A percentile compares a stretch with the other conserved stretches of the same genome.
These are phyloP conservation scores for Zaprionus ornatus DNA, from an alignment of 1,140 invertebrate species.

Conservation along the genomic window DNA sequence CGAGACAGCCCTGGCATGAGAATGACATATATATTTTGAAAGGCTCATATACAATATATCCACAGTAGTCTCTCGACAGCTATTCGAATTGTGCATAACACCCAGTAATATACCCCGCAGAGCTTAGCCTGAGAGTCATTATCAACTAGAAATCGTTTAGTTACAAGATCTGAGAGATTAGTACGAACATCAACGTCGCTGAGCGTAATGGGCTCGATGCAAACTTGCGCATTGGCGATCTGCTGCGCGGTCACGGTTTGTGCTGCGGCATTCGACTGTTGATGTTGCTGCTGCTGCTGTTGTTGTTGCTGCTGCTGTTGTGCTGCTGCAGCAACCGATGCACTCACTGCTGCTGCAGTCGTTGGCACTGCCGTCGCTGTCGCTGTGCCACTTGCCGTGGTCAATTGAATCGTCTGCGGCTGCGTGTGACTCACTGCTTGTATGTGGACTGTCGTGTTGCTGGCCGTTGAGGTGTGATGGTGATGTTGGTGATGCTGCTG, in stretches of 20 bases:
- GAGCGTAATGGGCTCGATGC: conserved; percentile 88
- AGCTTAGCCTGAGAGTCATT: not conserved
- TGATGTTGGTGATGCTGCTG: conserved; percentile 52
- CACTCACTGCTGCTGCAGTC: conserved; percentile 80
- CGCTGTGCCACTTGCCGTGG: conserved; percentile 68
- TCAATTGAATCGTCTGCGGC: conserved; percentile 69
- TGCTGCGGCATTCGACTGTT: conserved; percentile 39
- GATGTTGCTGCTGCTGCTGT: conserved; percentile 45
- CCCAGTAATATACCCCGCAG: not conserved
- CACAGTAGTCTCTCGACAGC: not conserved
- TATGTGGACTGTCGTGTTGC: conserved; percentile 61
- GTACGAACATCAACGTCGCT: conserved; percentile 88
- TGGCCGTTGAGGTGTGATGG: conserved; percentile 22
- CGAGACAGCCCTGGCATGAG: too few relatives aligned
- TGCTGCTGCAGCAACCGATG: conserved; percentile 68
- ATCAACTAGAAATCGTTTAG: conserved; percentile 17
- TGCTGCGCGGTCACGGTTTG: conserved; percentile 84
- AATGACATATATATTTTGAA: not conserved
- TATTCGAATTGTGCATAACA: not conserved
- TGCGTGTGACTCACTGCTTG: conserved; percentile 59
- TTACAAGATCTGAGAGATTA: conserved; percentile 62
- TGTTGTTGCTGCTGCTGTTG: conserved; percentile 61
- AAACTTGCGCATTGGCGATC: conserved; percentile 88
- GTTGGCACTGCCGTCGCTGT: conserved; percentile 82
- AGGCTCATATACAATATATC: not conserved